Percentiles rank a stretch among this genome's conserved stretches.
These are phyloP conservation scores for Syndactyla subalaris DNA, from an alignment of 2,797 vertebrate species.

Conservation along the genomic window DNA sequence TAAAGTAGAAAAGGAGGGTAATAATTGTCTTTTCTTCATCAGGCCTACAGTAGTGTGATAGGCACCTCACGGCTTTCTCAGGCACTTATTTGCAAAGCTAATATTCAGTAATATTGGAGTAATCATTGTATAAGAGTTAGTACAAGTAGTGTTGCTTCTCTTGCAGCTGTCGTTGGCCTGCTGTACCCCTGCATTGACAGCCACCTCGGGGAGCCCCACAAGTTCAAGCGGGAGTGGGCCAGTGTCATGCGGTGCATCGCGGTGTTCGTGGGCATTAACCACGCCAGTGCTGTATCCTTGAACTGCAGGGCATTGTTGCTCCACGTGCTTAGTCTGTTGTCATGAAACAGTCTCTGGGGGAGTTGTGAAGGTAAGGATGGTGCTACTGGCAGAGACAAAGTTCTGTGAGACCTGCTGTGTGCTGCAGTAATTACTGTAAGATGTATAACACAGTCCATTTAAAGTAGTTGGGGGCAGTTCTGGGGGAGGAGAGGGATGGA, in stretches of 20 bases:
- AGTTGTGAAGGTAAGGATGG: background rate
- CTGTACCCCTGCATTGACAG: constrained; percentile 97
- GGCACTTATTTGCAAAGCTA: background rate
- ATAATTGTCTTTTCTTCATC: background rate
- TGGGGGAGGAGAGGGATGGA: accelerated
- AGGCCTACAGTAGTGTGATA: background rate
- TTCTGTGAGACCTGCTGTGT: background rate
- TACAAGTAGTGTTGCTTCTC: background rate
- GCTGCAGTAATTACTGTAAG: background rate
- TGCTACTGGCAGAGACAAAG: background rate
- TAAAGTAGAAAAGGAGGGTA: background rate
- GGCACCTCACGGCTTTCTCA: background rate
- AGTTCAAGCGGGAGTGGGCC: constrained; percentile 98
- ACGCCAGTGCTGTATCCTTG: constrained; percentile 99
- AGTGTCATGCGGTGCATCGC: constrained; percentile 99
- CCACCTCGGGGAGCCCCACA: constrained; percentile 95
- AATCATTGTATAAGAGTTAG: background rate
- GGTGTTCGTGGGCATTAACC: constrained; percentile 98
- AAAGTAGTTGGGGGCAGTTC: background rate
- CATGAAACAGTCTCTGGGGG: background rate
- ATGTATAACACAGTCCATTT: background rate
- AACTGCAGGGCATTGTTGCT: background rate
- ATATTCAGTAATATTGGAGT: background rate
- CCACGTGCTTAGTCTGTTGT: accelerated
- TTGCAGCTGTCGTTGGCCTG: constrained; percentile 92